These are phyloP conservation scores for Brachionus paranguensis DNA, from an alignment of 1,140 invertebrate species.

Conservation along the genomic window DNA sequence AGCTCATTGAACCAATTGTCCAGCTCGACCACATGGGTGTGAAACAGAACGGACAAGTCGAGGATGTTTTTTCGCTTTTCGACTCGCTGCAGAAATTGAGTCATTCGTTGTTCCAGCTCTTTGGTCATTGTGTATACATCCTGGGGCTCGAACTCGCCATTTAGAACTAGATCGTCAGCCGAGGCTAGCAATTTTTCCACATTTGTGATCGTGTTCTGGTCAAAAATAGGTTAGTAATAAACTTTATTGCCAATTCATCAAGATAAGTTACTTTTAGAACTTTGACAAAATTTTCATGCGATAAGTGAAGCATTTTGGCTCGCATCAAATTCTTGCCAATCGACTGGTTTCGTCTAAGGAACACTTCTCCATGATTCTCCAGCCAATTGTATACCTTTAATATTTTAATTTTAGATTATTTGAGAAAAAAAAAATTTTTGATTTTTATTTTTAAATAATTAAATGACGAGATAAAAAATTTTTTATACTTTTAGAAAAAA, in stretches of 20 bases:
- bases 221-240: not conserved
- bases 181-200: conserved; percentile 90
- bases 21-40: conserved; percentile 90
- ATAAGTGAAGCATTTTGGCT: conserved; percentile 88
- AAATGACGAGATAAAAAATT: too few relatives aligned
- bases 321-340: conserved; percentile 89
- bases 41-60: conserved; percentile 86
- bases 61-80: conserved; percentile 80
- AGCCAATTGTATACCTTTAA: conserved; percentile 78
- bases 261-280: conserved; percentile 22
- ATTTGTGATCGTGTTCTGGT: conserved; percentile 67
- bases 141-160: conserved; percentile 88
- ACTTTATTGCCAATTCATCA: not conserved
- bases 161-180: conserved; percentile 87
- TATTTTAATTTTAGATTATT: conserved; percentile 59
- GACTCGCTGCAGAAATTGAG: conserved; percentile 87
- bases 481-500: too few relatives aligned
- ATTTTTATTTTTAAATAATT: too few relatives aligned
- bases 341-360: conserved; percentile 87
- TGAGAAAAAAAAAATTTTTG: not conserved
- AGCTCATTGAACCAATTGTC: conserved; percentile 74
- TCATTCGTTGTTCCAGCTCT: conserved; percentile 76
- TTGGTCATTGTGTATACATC: conserved; percentile 64
- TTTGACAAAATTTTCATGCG: conserved; percentile 71
- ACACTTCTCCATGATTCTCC: conserved; percentile 96